Evolutionary conservation across 2,113 vertebrate species (phyloP).

Genomic region (Hyperoodon ampullatus): DNA sequence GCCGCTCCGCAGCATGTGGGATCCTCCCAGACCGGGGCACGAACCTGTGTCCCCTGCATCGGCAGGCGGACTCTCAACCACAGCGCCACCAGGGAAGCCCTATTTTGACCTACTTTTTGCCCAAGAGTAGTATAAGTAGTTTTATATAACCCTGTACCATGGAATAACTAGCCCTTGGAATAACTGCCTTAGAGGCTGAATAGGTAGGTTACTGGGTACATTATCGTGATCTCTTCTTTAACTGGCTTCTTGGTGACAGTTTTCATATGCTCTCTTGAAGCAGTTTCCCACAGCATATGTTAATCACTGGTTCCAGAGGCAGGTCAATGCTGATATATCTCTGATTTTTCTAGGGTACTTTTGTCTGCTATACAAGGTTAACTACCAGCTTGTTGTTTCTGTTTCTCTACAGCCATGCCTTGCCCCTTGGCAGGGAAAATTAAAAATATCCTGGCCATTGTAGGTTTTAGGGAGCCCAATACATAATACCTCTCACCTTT

Average conservation of each 20-base stretch:
- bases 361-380: neutral
- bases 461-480: neutral
- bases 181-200: neutral
- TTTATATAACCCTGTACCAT: neutral
- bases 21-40: too few species aligned
- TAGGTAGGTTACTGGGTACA: neutral
- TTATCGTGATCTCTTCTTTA: neutral
- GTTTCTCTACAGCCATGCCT: neutral
- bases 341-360: neutral
- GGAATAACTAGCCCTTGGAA: neutral
- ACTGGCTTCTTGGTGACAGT: neutral
- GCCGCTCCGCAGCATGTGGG: too few species aligned
- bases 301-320: neutral
- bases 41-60: too few species aligned
- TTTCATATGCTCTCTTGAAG: neutral
- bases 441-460: neutral
- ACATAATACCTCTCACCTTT: neutral
- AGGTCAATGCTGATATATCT: neutral
- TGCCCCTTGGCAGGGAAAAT: neutral
- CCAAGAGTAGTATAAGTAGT: neutral
- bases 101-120: neutral
- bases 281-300: neutral
- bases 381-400: neutral
- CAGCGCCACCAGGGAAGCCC: too few species aligned
- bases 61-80: too few species aligned